Evolutionary conservation across 2,888 invertebrate species (phyloP).

Genomic region (Agonopterix heracliana): DNA sequence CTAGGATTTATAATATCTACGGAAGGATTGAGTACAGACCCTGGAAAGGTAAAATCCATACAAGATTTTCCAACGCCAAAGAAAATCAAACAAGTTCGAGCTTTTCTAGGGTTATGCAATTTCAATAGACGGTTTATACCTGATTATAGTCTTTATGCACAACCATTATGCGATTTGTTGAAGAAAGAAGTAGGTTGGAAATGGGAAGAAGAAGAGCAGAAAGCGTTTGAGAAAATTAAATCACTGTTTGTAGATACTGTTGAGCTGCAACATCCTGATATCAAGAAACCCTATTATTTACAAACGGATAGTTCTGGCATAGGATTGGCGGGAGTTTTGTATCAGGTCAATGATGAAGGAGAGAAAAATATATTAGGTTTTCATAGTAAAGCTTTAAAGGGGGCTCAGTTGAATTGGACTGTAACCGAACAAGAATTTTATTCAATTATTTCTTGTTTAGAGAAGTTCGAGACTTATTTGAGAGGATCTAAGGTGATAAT

Average conservation of each 20-base stretch:
- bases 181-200: no score
- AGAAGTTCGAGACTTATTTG: slow-evolving; percentile 22
- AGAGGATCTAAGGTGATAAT: slow-evolving; percentile 18
- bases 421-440: no score
- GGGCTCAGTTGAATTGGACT: no score
- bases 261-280: slow-evolving; percentile 3
- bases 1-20: slow-evolving; percentile 16
- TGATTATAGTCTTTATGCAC: slow-evolving; percentile 14
- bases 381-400: no score
- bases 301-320: slow-evolving; percentile 19
- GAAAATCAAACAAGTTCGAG: slow-evolving; percentile 17
- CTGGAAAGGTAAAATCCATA: slow-evolving; percentile 11
- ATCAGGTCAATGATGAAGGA: slow-evolving; percentile 12
- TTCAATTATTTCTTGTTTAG: not conserved
- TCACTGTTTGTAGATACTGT: slow-evolving; percentile 10
- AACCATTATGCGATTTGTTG: no score
- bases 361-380: slow-evolving; percentile 13
- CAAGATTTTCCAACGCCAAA: slow-evolving; percentile 17
- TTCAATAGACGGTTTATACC: slow-evolving; percentile 21
- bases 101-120: slow-evolving; percentile 21
- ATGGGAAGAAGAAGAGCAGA: slow-evolving; percentile 12
- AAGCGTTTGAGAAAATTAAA: slow-evolving; percentile 17
- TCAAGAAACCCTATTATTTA: not conserved
- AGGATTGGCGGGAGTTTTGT: slow-evolving; percentile 17
- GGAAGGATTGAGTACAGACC: slow-evolving; percentile 8